A percentile compares a stretch with the other conserved stretches of the same genome.
phyloP scores from a whole-genome alignment of 2,888 invertebrate genomes.

The Electrophaes corylata region DNA sequence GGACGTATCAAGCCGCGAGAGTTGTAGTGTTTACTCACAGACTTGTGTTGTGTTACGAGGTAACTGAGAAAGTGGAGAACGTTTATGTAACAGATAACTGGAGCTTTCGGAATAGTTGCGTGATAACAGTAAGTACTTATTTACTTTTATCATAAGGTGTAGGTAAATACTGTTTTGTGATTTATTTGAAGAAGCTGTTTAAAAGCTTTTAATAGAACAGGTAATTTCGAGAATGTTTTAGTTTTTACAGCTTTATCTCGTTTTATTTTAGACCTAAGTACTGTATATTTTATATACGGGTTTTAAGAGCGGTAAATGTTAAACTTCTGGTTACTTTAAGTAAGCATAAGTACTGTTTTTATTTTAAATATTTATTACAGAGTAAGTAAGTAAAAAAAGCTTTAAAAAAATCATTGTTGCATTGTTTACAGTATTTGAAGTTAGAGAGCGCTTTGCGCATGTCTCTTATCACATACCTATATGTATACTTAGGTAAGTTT shows the following conservation, averaged over 20 bases:
- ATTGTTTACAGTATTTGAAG: slow-evolving; percentile 19
- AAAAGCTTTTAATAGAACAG: neutral
- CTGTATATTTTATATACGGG: no score
- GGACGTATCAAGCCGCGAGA: slow-evolving; percentile 61
- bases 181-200: neutral
- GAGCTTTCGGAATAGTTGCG: slow-evolving; percentile 73
- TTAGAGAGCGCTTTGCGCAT: slow-evolving; percentile 37
- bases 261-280: neutral
- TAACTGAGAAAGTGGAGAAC: slow-evolving; percentile 58
- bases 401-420: neutral
- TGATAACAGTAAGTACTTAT: slow-evolving; percentile 76
- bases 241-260: neutral
- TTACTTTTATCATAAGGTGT: slow-evolving; percentile 12
- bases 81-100: slow-evolving; percentile 67
- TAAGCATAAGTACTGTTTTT: no score
- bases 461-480: slow-evolving; percentile 22
- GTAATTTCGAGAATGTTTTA: neutral
- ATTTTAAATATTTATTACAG: neutral
- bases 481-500: neutral
- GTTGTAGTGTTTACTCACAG: slow-evolving; percentile 51
- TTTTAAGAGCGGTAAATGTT: no score
- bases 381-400: neutral
- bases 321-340: no score
- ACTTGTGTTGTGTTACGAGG: slow-evolving; percentile 53
- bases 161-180: slow-evolving; percentile 2